These are phyloP conservation scores for Serripes groenlandicus DNA, from an alignment of 2,888 invertebrate genomes.

Conservation along the genomic window DNA sequence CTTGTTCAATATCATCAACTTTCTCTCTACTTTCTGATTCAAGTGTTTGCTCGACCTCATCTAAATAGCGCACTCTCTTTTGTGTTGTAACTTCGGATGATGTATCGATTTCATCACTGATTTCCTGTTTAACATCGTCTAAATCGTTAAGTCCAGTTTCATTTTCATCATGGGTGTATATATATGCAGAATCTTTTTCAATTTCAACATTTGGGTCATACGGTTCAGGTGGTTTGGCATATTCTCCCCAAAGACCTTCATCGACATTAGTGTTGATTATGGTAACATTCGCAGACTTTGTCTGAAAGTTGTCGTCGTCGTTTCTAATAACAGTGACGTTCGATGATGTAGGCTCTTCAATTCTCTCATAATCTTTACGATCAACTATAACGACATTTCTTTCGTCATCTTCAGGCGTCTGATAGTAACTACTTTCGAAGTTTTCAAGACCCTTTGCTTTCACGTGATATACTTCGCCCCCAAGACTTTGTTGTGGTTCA, in stretches of 20 bases:
- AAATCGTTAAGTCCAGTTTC: neutral
- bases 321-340: neutral
- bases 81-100: neutral
- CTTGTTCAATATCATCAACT: neutral
- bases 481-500: neutral
- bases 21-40: neutral
- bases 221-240: slow-evolving; percentile 32
- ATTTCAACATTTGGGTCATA: slow-evolving; percentile 19
- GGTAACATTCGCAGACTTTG: neutral
- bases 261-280: neutral
- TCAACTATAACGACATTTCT: neutral
- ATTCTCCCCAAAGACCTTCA: slow-evolving; percentile 47
- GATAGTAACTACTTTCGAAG: neutral
- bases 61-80: slow-evolving; percentile 17
- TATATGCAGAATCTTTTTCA: slow-evolving; percentile 22
- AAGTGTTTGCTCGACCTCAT: slow-evolving; percentile 19
- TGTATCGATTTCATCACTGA: neutral
- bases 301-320: neutral
- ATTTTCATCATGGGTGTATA: slow-evolving; percentile 31
- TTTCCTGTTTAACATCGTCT: neutral
- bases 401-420: neutral
- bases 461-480: slow-evolving; percentile 38
- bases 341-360: neutral
- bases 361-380: neutral
- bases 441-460: slow-evolving; percentile 24